Evolutionary conservation across 1,140 invertebrate genomes (phyloP), one percentile per base, ranked within the genome.

Genomic region (Sarcophaga peregrina): DNA sequence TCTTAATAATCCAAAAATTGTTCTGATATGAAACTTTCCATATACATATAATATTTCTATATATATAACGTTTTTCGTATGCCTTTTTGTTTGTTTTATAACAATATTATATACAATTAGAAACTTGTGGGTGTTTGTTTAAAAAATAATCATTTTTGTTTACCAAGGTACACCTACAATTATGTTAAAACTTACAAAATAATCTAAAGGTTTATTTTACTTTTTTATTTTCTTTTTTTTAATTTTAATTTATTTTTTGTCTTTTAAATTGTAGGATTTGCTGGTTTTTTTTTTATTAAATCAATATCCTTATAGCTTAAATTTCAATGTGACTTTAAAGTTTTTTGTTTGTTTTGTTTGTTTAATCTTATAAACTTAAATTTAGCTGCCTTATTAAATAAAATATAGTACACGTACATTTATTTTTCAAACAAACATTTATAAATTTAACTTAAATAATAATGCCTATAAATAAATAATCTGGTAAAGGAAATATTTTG

Each of bases 381-480:
- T 68, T 68, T 68, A 68, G 62, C 62, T 68, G 62, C 62, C 62
- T 68, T 68, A 68, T 68, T 68, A 68, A 68, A 68, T 68, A 68
- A 37, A 37, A n/a, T 68, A 68, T 68, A 58, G 54, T 58, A 68
- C 62, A 68, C 17, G 20, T 58, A 58, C n/a, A 13, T 58, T 58
- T n/a, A 13, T n/a, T n/a, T 58, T n/a, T 58, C 15, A 58, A 58
- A n/a, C n/a, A 68, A 17, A 68, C 62, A 68, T 25, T 68, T 68
- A 68, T 20, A 68, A 20, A 20, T 5, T 68, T 25, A 68, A 20
- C 15, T 13, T 58, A 68, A 68, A 68, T 9, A 68, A 68, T 68
- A 68, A 68, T 20, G 20, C 13, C 11, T 20, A 37, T 20, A 8
- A 68, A 68, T 20, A 7, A 68, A 68, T 17, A n/a, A 20, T 68